Evolutionary conservation across 2,113 vertebrate genomes (phyloP), one percentile per base, ranked within the genome.

Genomic region (Murina feae): DNA sequence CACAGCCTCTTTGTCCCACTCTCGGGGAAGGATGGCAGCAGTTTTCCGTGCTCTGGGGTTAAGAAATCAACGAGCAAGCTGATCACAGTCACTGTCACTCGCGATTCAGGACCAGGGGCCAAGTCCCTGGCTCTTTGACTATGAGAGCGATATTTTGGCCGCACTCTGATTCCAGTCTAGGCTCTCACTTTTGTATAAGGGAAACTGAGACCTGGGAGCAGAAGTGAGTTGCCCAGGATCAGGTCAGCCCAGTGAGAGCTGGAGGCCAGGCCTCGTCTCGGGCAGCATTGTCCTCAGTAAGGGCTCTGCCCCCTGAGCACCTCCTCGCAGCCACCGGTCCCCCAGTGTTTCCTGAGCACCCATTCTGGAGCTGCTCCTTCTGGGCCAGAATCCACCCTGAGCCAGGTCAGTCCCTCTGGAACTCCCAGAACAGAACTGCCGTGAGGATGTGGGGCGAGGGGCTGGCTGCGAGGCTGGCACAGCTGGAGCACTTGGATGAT

Each of bases 281-380:
- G 42, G 35, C 1, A 78, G 35, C 21, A 17, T 6, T 25, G 32
- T 78, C 76, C 53, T 28, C 11, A 30, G 28, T 14, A 10, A 80
- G 55, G 30, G 20, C n/a, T 82, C 44, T 2, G 4, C 28, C 37
- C 25, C 60, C 13, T 0, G 28, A 49, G 28, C 55, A 7, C 12
- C 9, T 10, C 7, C 42, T 32, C 7, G 25, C 2, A 91, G 37
- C 14, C 17, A 44, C 0, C 0, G 11, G 37, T 55, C n/a, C 8
- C 0, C 6, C 53, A 6, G 51, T 66, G 11, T 42, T 69, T 21
- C 32, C 32, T 35, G 58, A 30, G 8, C 21, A 0, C 53, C 47
- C 28, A 9, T 21, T 17, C 35, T 37, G 20, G 12, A 51, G 9
- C 14, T 28, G n/a, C 6, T 51, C n/a, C 39, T 42, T 60, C 66